These are phyloP conservation scores for Arenaria interpres DNA, from an alignment of 2,113 vertebrate genomes.

Conservation along the genomic window DNA sequence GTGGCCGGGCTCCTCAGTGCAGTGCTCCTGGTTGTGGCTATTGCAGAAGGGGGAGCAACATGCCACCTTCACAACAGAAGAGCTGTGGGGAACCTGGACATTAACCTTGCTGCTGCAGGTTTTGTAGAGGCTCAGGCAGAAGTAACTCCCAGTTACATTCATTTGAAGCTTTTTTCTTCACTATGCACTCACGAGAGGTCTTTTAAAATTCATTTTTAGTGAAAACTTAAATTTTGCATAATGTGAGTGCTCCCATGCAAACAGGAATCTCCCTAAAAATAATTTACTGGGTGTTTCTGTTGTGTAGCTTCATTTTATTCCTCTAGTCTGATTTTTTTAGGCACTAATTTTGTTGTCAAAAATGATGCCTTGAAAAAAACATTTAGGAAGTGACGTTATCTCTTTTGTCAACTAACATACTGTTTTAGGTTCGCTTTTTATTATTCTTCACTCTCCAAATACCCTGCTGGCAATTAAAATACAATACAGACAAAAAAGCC, in stretches of 20 bases:
- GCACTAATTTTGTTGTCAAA: neutral
- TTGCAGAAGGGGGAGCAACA: neutral
- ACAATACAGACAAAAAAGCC: neutral
- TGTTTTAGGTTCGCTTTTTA: neutral
- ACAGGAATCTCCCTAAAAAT: neutral
- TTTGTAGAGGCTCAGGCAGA: neutral
- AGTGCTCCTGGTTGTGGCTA: neutral
- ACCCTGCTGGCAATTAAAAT: neutral
- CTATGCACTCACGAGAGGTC: neutral
- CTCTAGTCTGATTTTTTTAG: neutral
- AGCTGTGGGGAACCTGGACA: neutral
- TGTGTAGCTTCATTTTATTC: neutral
- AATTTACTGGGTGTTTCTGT: neutral
- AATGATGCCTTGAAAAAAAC: neutral
- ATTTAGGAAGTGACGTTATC: neutral
- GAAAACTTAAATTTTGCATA: neutral
- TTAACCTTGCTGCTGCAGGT: neutral
- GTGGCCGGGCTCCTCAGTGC: neutral
- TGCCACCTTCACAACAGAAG: fast-evolving
- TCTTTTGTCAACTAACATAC: neutral
- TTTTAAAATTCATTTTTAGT: neutral
- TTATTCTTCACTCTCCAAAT: neutral
- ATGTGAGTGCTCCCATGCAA: neutral
- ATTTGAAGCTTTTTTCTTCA: neutral
- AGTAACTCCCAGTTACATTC: neutral